Evolutionary conservation across 1,140 invertebrate genomes (phyloP).

Genomic region (Orius insidiosus): DNA sequence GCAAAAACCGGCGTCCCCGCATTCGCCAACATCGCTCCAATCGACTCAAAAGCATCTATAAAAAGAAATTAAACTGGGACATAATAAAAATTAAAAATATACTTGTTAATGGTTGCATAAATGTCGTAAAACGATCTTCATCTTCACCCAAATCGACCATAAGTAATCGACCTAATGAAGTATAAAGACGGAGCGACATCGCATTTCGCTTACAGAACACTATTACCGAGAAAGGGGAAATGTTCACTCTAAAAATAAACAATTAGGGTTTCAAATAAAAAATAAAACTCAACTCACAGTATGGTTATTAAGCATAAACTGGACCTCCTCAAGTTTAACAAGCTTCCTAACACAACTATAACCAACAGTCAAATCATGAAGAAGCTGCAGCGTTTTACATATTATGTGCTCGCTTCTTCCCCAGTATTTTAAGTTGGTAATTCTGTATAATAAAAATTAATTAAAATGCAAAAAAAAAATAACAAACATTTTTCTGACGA

Average conservation of each 20-base stretch:
- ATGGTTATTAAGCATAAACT: constrained; percentile 97
- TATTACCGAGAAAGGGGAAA: constrained; percentile 91
- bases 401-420: constrained; percentile 88
- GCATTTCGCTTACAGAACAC: constrained; percentile 79
- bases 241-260: constrained; percentile 64
- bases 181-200: constrained; percentile 92
- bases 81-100: constrained; percentile 20
- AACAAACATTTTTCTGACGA: constrained; percentile 94
- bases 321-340: constrained; percentile 92
- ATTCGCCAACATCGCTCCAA: constrained; percentile 30
- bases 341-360: constrained; percentile 93
- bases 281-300: constrained; percentile 45
- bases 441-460: constrained; percentile 46
- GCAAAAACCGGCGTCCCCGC: constrained; percentile 52
- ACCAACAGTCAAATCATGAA: constrained; percentile 90
- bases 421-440: constrained; percentile 98
- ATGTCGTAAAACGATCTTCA: constrained; percentile 88
- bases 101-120: constrained; percentile 92
- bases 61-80: constrained; percentile 20
- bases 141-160: constrained; percentile 96
- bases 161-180: constrained; percentile 79
- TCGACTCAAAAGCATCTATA: constrained; percentile 54
- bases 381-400: constrained; percentile 73
- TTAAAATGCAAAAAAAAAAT: neutral
- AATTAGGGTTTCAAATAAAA: constrained; percentile 3